Conservation (phyloP, 2,888 invertebrate genomes). For the Furcula furcula region DNA sequence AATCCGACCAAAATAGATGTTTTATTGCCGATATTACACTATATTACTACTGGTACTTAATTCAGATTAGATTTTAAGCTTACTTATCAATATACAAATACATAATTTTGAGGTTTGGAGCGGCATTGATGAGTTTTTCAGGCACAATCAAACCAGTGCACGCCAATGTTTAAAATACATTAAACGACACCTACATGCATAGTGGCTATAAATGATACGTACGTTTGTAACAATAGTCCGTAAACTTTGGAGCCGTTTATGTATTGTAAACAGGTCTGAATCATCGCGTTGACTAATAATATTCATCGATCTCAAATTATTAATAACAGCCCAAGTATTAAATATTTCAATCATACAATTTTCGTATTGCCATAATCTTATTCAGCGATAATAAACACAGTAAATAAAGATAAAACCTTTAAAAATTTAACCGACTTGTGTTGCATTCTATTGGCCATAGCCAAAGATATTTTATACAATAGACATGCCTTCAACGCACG, state of each 20-base stretch:
- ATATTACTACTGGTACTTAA: slow-evolving; percentile 59
- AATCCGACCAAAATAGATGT: slow-evolving; percentile 53
- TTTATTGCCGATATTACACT: slow-evolving; percentile 59
- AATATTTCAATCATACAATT: slow-evolving; percentile 36
- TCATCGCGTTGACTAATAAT: slow-evolving; percentile 58
- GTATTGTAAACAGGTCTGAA: slow-evolving; percentile 65
- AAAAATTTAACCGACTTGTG: not conserved
- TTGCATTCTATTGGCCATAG: not conserved
- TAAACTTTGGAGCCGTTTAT: slow-evolving; percentile 39
- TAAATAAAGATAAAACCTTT: not conserved
- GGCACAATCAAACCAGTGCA: slow-evolving; percentile 79
- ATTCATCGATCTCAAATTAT: slow-evolving; percentile 57
- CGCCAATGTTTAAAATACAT: slow-evolving; percentile 73
- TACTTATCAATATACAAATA: slow-evolving; percentile 63
- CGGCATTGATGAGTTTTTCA: slow-evolving; percentile 78
- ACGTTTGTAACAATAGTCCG: slow-evolving; percentile 1
- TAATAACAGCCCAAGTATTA: slow-evolving; percentile 49
- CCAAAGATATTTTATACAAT: too few species aligned
- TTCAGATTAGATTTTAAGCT: slow-evolving; percentile 60
- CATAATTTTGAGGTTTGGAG: slow-evolving; percentile 80
- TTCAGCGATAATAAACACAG: not conserved
- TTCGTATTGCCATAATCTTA: slow-evolving; percentile 18
- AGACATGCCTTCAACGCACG: too few species aligned
- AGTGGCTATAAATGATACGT: slow-evolving; percentile 5
- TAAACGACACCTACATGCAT: slow-evolving; percentile 37